A percentile compares a stretch with the other conserved stretches of the same genome.
These are phyloP conservation scores for Parnassius orleans DNA, from an alignment of 2,888 invertebrate species.

Conservation along the genomic window DNA sequence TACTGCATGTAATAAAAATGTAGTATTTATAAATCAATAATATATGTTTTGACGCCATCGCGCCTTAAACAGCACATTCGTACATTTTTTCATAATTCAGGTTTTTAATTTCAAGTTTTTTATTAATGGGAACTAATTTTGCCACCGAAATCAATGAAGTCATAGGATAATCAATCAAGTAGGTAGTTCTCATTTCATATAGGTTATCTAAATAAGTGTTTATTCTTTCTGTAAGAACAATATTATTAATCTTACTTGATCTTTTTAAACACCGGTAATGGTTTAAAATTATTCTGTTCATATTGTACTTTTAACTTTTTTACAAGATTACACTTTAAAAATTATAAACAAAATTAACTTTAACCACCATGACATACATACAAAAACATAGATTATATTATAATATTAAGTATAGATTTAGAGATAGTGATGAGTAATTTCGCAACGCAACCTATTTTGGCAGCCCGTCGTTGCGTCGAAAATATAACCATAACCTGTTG, in stretches of 20 bases:
- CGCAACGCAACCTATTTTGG: too few relatives aligned
- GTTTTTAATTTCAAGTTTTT: too few relatives aligned
- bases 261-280: slow-evolving; percentile 64
- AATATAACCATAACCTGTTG: too few relatives aligned
- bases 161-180: slow-evolving; percentile 56
- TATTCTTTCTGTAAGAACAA: slow-evolving; percentile 28
- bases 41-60: too few relatives aligned
- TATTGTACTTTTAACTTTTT: slow-evolving; percentile 44
- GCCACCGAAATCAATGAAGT: slow-evolving; percentile 36
- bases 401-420: not conserved
- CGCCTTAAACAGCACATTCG: too few relatives aligned
- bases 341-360: slow-evolving; percentile 75
- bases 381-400: slow-evolving; percentile 29
- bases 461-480: too few relatives aligned
- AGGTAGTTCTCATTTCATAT: slow-evolving; percentile 33
- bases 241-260: slow-evolving; percentile 58
- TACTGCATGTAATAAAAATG: too few relatives aligned
- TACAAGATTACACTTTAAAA: slow-evolving; percentile 45
- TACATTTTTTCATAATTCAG: too few relatives aligned
- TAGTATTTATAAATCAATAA: too few relatives aligned
- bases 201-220: slow-evolving; percentile 50
- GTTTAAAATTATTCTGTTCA: slow-evolving; percentile 69
- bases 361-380: slow-evolving; percentile 68
- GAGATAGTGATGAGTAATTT: too few relatives aligned
- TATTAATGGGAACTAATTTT: too few relatives aligned